Evolutionary conservation across 2,113 vertebrate genomes (phyloP).

Genomic region (Eulemur rufifrons): DNA sequence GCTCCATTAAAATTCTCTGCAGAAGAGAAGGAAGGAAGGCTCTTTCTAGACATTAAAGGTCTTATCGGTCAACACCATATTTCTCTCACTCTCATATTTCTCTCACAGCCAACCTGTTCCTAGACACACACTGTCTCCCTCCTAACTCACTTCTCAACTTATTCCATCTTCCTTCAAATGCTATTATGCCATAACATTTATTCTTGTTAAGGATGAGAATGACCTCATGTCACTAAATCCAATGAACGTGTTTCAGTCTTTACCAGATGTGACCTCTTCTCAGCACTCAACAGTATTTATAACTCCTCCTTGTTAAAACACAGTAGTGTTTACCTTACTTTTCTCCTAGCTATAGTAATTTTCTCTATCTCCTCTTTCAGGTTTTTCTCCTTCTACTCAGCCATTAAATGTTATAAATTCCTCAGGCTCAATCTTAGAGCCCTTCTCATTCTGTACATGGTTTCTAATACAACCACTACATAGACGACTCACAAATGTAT

Average conservation of each 20-base stretch:
- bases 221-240: background rate
- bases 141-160: background rate
- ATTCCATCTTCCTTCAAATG: background rate
- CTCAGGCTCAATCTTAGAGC: background rate
- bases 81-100: background rate
- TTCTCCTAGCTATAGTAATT: background rate
- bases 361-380: background rate
- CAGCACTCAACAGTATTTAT: background rate
- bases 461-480: background rate
- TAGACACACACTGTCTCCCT: background rate
- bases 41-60: background rate
- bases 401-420: conserved; percentile 18
- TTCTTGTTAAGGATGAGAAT: background rate
- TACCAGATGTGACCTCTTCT: background rate
- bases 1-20: background rate
- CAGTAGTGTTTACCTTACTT: background rate
- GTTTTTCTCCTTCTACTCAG: background rate
- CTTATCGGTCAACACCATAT: background rate
- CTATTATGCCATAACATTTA: background rate
- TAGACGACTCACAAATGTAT: background rate
- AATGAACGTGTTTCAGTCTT: background rate
- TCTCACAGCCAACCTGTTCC: background rate
- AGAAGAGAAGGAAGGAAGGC: background rate
- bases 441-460: background rate
- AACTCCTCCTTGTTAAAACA: background rate